Base-by-base conservation (phyloP, 2,888 invertebrate genomes). In the Drosophila dives region DNA sequence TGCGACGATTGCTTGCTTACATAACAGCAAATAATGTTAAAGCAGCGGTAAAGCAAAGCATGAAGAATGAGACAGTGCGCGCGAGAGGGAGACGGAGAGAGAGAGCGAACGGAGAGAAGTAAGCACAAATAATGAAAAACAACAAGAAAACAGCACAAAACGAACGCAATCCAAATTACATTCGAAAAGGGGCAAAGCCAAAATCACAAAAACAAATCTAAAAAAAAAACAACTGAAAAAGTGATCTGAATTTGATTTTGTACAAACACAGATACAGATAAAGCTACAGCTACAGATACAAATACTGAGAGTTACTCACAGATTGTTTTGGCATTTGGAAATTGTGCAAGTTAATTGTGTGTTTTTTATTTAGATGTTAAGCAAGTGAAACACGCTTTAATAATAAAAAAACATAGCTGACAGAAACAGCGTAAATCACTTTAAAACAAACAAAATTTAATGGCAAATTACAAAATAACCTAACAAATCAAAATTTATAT, bases 1-100 rank as follows among this genome's bases (percentile, higher is more conserved):
- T 77, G 87, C 79, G 87, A 48, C 64, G 69, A 66, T 61, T 80
- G 88, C 86, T 61, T 80, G 88, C 86, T 86, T 86, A 89, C 86
- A 89, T 86, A 86, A 89, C 86, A 89, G 86, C 88, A 86, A 86
- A 86, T 89, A 89, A 87, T 86, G 85, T 87, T 89, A 71, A 85
- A 84, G 76, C 82, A 86, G 80, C 87, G 87, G 84, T 84, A 86
- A 85, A 88, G 73, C 78, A 81, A 82, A 84, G 75, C 70, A 50
- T 42, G 32, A 50, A 29, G 29, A 29, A 5, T 29, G 29, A 29
- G 29, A 53, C 23, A 3, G 26, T 5, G 29, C 17, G 45, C 42
- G 20, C 12, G 50, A 38, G 60, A 20, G 36, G 20, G 49, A 42
- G 11, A 50, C 23, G 42, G 23, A 62, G 33, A 51, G 36, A 61